These are phyloP conservation scores for Mythimna loreyi DNA, from an alignment of 2,888 invertebrate genomes.

Conservation along the genomic window DNA sequence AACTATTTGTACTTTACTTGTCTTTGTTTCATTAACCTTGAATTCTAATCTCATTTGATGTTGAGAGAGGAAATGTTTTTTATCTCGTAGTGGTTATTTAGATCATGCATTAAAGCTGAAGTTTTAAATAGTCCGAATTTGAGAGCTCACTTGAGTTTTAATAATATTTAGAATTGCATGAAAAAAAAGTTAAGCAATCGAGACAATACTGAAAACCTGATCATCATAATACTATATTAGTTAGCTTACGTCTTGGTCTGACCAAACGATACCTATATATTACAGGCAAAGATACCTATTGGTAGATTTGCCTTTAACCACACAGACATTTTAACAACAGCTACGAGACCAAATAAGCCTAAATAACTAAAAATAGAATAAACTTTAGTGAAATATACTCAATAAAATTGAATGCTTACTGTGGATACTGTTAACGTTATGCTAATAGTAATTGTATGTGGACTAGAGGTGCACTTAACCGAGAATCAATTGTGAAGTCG, in stretches of 20 bases:
- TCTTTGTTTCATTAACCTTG: slow-evolving; percentile 61
- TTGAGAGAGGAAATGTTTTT: slow-evolving; percentile 48
- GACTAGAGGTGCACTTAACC: slow-evolving; percentile 58
- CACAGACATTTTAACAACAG: slow-evolving; percentile 7
- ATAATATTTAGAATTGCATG: not conserved
- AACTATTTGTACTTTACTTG: slow-evolving; percentile 47
- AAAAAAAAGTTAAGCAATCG: not conserved
- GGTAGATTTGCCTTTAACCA: not conserved
- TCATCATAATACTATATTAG: not conserved
- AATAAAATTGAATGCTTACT: slow-evolving; percentile 52
- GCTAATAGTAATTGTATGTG: slow-evolving; percentile 53
- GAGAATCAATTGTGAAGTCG: slow-evolving; percentile 66
- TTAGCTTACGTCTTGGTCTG: not conserved
- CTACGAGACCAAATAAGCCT: slow-evolving; percentile 17
- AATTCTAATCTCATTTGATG: slow-evolving; percentile 58
- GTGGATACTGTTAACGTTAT: slow-evolving; percentile 41
- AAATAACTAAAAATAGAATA: slow-evolving; percentile 35
- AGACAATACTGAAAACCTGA: not conserved
- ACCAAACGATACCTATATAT: no score
- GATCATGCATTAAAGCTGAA: slow-evolving; percentile 9
- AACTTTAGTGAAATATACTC: slow-evolving; percentile 45
- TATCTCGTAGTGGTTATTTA: slow-evolving; percentile 19
- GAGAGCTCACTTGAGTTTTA: not conserved
- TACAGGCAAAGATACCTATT: slow-evolving; percentile 1
- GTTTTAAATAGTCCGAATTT: slow-evolving; percentile 11